Evolutionary conservation across 2,113 vertebrate species (phyloP), one percentile per base, ranked within the genome.

Genomic region (Indri indri): DNA sequence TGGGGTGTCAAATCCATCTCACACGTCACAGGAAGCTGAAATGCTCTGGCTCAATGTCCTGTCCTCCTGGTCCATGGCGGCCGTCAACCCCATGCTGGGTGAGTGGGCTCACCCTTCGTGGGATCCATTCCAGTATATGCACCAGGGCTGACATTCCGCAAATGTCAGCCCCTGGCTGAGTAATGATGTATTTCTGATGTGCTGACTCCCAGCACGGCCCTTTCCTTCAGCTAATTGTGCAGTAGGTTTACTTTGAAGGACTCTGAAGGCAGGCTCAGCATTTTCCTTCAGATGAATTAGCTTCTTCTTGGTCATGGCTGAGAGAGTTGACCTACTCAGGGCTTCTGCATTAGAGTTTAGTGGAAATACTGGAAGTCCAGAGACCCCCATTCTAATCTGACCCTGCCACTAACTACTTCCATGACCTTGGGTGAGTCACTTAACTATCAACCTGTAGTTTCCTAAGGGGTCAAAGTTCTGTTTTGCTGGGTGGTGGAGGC

Each of bases 251-350:
- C 25, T 65, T 16, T 32, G 63, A 68, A 40, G 76, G 87, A 88
- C 57, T 77, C 76, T 22, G 74, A 90, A 59, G 88, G 42, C 79
- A 66, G 42, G 52, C 37, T 88, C 86, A 73, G 76, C 50, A 7
- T 63, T 93, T 96, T 71, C 79, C 87, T 93, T 71, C 52, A 32
- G 6, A 59, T 54, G 30, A 90, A 74, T 91, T 54, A 93, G 22
- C 52, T 34, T 9, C 45, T 59, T 57, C 83, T 45, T 79, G 66
- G 20, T 77, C 32, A 40, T 23, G 37, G 18, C 76, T 74, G 37
- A 54, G 50, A 59, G 27, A 5, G 61, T 2, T 81, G 47, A 54
- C 18, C 68, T 65, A 57, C 59, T 27, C 20, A 2, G n/a, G 68
- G n/a, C 34, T 68, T 74, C 83, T 71, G 59, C 20, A 20, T 18